Evolutionary conservation across 2,888 invertebrate genomes (phyloP), one percentile per base, ranked within the genome.

Genomic region (Tetragonisca angustula): DNA sequence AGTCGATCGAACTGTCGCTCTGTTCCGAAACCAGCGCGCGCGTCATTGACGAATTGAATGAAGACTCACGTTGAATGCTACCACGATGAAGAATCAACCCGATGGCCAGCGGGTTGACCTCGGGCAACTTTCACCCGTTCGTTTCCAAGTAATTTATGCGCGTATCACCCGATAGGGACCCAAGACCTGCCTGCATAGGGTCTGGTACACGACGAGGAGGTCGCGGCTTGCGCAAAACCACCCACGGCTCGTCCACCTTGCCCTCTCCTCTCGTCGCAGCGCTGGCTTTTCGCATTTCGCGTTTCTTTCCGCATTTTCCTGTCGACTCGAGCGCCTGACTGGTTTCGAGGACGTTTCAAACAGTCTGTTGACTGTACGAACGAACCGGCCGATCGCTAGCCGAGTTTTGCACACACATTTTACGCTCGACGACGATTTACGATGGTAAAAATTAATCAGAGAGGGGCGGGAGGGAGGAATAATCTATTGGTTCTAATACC

Each of bases 81-180:
- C 11, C n/a, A 61, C 27, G 17, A 54, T 59, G 52, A 81, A 76
- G 67, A 67, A 79, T 81, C 43, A 43, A 43, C 43, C 43, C 83
- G 80, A 3, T 85, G 81, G 83, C 76, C 86, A 75, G 87, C 88
- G 87, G 90, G 88, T 92, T 91, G 92, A 92, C 93, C 92, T 93
- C 93, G 92, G 90, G 90, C 88, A 93, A 93, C 93, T 93, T 93
- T 93, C 93, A 93, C 32, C 93, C 92, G 86, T 79, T 90, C 87
- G 88, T 89, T 27, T 90, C 85, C 89, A 88, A 85, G 88, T 92
- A 91, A 93, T 93, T 92, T 92, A 92, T 92, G 91, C 91, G 92
- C 91, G 92, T 92, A 89, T 91, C 88, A 80, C 79, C 76, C 36
- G 9, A 43, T 9, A 43, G 43, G 89, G 87, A 81, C 0, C 83